These are phyloP conservation scores for Mesorhabditis spiculigera DNA, from an alignment of 2,888 invertebrate species.

Conservation along the genomic window DNA sequence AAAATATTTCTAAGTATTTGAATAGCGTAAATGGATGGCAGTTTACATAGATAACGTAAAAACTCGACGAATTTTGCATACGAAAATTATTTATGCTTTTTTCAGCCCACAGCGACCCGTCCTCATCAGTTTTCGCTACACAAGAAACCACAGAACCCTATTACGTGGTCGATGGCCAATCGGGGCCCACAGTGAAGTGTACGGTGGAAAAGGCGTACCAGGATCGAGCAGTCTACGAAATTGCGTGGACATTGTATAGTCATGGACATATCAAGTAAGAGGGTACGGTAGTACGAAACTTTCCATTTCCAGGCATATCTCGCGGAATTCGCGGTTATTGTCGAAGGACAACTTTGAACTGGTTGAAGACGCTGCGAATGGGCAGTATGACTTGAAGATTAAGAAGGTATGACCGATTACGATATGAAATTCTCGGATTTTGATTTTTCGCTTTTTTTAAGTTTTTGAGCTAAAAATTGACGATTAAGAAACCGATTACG, in stretches of 20 bases:
- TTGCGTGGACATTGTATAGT: constrained; percentile 33
- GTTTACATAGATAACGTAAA: too few species aligned
- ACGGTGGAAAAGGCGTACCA: constrained; percentile 24
- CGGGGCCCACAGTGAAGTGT: constrained; percentile 42
- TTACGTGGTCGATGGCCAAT: constrained; percentile 42
- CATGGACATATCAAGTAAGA: constrained; percentile 31
- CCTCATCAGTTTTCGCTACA: not conserved
- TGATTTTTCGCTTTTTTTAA: not conserved
- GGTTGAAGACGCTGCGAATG: constrained; percentile 58
- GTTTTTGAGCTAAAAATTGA: not conserved
- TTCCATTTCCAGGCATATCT: constrained; percentile 29
- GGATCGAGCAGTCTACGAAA: constrained; percentile 26
- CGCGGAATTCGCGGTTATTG: constrained; percentile 30
- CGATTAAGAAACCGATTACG: too few species aligned
- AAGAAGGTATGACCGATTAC: constrained; percentile 58
- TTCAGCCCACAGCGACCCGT: too few species aligned
- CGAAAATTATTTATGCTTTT: too few species aligned
- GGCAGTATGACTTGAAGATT: constrained; percentile 83
- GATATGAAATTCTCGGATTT: not conserved
- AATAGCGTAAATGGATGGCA: too few species aligned
- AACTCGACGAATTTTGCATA: too few species aligned
- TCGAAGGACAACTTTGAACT: constrained; percentile 33
- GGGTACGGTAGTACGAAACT: not conserved
- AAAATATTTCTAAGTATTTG: too few species aligned
- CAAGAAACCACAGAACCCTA: constrained; percentile 33